phyloP scores from a whole-genome alignment of 2,888 invertebrate genomes.

The Aricia artaxerxes region DNA sequence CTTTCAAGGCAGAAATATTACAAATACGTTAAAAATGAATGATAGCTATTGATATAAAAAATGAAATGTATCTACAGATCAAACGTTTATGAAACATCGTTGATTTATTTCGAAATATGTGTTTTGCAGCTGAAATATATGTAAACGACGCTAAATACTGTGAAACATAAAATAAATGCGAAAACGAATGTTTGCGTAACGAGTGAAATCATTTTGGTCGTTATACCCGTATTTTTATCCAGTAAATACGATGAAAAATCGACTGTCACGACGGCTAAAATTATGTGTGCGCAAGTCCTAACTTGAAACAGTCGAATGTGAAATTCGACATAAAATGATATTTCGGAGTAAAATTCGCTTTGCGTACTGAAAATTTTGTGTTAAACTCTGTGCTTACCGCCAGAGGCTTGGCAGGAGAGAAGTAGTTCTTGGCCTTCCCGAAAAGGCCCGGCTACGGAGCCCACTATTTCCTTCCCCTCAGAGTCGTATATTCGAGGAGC shows the following conservation, averaged over 20 bases:
- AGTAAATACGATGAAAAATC: conserved; percentile 17
- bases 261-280: conserved; percentile 3
- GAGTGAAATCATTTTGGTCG: conserved; percentile 2
- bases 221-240: conserved; percentile 19
- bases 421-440: conserved; percentile 91
- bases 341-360: neutral
- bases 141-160: conserved; percentile 3
- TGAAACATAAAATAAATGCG: conserved; percentile 13
- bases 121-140: neutral
- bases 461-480: conserved; percentile 89
- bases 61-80: neutral
- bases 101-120: neutral
- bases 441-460: conserved; percentile 89
- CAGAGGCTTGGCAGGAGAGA: conserved; percentile 91
- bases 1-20: too few species aligned
- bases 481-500: conserved; percentile 91
- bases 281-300: conserved; percentile 17
- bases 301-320: neutral
- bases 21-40: too few species aligned
- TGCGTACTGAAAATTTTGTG: neutral
- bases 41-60: neutral
- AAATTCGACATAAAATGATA: conserved; percentile 11
- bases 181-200: neutral
- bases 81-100: neutral
- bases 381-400: conserved; percentile 81